Conservation (phyloP, 2,113 vertebrate species). For the Syrrhaptes paradoxus region DNA sequence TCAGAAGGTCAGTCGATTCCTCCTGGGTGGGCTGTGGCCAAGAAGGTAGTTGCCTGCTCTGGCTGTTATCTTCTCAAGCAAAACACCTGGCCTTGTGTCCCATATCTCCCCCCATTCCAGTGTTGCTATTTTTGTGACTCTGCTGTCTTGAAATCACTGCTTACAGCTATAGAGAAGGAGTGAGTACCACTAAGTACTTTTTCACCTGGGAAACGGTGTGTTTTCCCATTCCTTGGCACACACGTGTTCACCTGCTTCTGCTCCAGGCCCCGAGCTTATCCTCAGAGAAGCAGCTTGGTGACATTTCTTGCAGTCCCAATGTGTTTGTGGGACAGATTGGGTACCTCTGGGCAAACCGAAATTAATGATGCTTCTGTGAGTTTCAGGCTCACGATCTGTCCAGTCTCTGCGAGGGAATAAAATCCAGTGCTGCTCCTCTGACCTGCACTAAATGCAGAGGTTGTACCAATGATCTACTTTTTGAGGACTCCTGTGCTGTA, state of each 20-base stretch:
- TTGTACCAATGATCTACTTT: neutral
- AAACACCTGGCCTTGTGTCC: neutral
- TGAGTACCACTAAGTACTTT: neutral
- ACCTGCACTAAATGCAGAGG: neutral
- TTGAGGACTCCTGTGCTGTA: neutral
- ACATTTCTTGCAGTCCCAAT: neutral
- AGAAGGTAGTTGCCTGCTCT: slow-evolving; percentile 4
- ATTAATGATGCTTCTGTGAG: neutral
- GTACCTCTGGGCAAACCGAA: neutral
- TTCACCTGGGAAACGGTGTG: neutral
- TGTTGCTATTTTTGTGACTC: slow-evolving; percentile 31
- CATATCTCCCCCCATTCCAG: neutral
- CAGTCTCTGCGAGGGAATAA: neutral
- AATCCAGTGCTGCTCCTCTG: neutral
- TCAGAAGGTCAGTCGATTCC: neutral
- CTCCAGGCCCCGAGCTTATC: neutral
- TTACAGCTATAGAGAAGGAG: neutral
- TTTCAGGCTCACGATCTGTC: neutral
- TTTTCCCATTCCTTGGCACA: neutral
- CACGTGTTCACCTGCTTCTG: neutral
- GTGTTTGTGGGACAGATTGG: neutral
- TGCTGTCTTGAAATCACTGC: neutral
- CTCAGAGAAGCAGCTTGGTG: neutral
- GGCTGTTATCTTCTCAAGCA: slow-evolving; percentile 7
- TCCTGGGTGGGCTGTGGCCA: neutral